Evolutionary conservation across 2,888 invertebrate genomes (phyloP), one percentile per base, ranked within the genome.

Genomic region (Ophion ellenae): DNA sequence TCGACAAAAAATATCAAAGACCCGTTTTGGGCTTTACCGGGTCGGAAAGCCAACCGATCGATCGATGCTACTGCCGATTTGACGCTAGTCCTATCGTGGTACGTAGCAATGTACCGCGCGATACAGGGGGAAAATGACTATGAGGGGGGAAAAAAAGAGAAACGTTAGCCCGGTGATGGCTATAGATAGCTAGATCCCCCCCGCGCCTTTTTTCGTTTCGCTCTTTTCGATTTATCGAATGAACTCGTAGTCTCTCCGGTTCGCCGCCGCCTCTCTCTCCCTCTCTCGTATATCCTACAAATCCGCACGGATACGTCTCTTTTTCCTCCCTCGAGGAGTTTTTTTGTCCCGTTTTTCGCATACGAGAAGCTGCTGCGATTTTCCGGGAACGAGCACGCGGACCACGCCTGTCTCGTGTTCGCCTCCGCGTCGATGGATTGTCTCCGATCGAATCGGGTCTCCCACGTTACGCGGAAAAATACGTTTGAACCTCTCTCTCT

Each of bases 331-430:
- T 61, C 59, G 40, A 66, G 32, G 61, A 77, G 36, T 75, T 81
- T 85, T 82, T 79, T 75, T 86, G 83, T 86, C 85, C 84, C 85
- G 36, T 64, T 79, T 63, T 83, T 74, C 67, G 36, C 90, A 88
- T 82, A 85, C 88, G 89, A 89, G 81, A 74, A 83, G 86, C 89
- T 88, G 87, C 87, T 89, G 74, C 81, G 90, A 90, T 90, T 90
- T 90, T 89, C 88, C 87, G 81, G 78, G 79, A 88, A 89, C 88
- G 87, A 85, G 87, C 81, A 81, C 89, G 86, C 75, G 87, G 84
- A 90, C 92, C 92, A 92, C 92, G 92, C 92, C 92, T 91, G 92
- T 92, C 90, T 89, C 89, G 88, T 92, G 92, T 92, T 91, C 90
- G 88, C 90, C 90, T 87, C 88, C 84, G 87, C 81, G 84, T 83